These are phyloP conservation scores for Poicephalus meyeri DNA, from an alignment of 2,113 vertebrate species.

Conservation along the genomic window DNA sequence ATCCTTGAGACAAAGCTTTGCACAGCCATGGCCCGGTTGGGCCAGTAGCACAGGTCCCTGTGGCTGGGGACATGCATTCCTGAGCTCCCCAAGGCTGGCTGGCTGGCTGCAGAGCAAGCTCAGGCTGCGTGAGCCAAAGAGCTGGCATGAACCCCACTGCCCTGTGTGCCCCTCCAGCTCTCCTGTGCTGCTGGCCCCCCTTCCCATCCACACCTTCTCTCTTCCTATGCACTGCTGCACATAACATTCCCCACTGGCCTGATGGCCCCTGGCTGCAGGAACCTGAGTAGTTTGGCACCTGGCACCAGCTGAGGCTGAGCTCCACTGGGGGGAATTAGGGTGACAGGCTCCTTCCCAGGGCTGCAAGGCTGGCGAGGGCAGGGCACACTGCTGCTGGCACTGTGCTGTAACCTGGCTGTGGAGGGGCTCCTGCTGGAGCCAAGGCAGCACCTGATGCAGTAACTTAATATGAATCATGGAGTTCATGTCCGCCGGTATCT, in stretches of 20 bases:
- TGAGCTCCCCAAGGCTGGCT: not conserved
- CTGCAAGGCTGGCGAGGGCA: not conserved
- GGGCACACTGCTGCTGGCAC: not conserved
- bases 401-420: accelerated
- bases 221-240: not conserved
- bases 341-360: accelerated
- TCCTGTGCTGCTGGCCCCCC: not conserved
- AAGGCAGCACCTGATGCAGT: not conserved
- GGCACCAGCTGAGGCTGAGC: not conserved
- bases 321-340: not conserved
- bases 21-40: not conserved
- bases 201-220: not conserved
- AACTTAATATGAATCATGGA: not conserved
- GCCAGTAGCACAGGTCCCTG: not conserved
- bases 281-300: constrained; percentile 34
- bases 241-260: not conserved
- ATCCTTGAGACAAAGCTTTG: not conserved
- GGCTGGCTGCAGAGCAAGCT: not conserved
- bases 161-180: accelerated
- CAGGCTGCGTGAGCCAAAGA: not conserved
- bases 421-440: not conserved
- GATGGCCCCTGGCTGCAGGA: not conserved
- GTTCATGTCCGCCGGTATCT: not conserved
- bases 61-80: not conserved
- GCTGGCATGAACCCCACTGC: accelerated